These are phyloP conservation scores for Nycticebus coucang DNA, from an alignment of 2,113 vertebrate genomes.

Conservation along the genomic window DNA sequence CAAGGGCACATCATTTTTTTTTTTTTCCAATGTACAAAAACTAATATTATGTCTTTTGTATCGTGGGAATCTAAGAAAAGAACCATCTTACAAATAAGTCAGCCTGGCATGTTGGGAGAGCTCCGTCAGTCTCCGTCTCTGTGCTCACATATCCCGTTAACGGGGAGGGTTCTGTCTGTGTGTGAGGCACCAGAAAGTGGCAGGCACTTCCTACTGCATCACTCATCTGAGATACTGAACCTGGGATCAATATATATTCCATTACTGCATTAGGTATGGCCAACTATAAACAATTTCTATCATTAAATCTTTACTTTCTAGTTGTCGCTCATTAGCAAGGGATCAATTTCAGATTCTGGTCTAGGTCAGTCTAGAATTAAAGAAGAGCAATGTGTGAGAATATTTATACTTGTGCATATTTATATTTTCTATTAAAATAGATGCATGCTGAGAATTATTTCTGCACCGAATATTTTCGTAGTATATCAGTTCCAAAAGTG, in stretches of 20 bases:
- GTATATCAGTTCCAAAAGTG: neutral
- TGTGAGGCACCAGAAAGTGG: slow-evolving; percentile 1
- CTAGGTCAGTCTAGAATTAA: slow-evolving; percentile 54
- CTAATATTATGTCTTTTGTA: slow-evolving; percentile 24
- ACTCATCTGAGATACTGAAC: slow-evolving; percentile 38
- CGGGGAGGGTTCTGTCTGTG: neutral
- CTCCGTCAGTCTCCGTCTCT: slow-evolving; percentile 26
- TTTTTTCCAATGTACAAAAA: neutral
- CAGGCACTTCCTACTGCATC: slow-evolving; percentile 48
- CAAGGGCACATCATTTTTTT: slow-evolving; percentile 3
- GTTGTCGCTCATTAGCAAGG: slow-evolving; percentile 60
- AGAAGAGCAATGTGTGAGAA: neutral
- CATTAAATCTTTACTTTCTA: slow-evolving; percentile 73
- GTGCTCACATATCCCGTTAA: slow-evolving; percentile 5
- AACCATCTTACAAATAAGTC: slow-evolving; percentile 53
- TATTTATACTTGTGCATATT: slow-evolving; percentile 6
- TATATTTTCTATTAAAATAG: slow-evolving; percentile 8
- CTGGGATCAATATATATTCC: slow-evolving; percentile 70
- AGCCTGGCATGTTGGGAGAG: slow-evolving; percentile 23
- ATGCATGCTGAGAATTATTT: neutral
- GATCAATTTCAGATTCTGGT: slow-evolving; percentile 56
- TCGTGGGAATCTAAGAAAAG: slow-evolving; percentile 51
- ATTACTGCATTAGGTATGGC: slow-evolving; percentile 69
- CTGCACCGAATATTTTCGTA: neutral
- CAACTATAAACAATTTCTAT: slow-evolving; percentile 60